Evolutionary conservation across 2,797 vertebrate genomes (phyloP).

Genomic region (Lemur catta): DNA sequence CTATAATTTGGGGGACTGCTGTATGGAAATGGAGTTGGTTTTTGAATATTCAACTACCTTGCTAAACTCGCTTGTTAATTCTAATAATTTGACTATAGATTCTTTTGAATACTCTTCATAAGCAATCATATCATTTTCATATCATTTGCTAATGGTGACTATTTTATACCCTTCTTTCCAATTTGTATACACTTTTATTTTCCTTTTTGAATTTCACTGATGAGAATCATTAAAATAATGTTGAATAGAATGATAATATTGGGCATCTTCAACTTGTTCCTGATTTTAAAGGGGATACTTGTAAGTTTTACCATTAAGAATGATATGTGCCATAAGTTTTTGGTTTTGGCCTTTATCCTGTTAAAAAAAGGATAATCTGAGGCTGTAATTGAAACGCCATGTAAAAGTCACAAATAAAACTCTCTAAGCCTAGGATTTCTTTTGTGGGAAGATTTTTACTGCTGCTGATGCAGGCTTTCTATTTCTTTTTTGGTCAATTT

Average conservation of each 20-base stretch:
- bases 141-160: background rate
- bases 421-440: background rate
- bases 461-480: background rate
- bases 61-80: slow-evolving; percentile 1
- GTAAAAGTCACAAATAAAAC: background rate
- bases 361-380: slow-evolving; percentile 1
- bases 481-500: background rate
- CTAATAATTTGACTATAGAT: background rate
- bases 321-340: background rate
- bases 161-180: slow-evolving; percentile 33
- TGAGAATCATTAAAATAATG: background rate
- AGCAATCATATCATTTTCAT: background rate
- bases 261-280: background rate
- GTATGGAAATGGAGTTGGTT: background rate
- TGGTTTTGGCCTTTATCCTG: background rate
- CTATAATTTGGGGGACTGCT: background rate
- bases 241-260: background rate
- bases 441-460: background rate
- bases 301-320: background rate
- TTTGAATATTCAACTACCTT: background rate
- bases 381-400: background rate
- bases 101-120: background rate
- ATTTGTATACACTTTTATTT: background rate
- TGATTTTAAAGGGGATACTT: background rate
- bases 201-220: background rate